Evolutionary conservation across 2,113 vertebrate genomes (phyloP).

Genomic region (Balaenoptera acutorostrata): DNA sequence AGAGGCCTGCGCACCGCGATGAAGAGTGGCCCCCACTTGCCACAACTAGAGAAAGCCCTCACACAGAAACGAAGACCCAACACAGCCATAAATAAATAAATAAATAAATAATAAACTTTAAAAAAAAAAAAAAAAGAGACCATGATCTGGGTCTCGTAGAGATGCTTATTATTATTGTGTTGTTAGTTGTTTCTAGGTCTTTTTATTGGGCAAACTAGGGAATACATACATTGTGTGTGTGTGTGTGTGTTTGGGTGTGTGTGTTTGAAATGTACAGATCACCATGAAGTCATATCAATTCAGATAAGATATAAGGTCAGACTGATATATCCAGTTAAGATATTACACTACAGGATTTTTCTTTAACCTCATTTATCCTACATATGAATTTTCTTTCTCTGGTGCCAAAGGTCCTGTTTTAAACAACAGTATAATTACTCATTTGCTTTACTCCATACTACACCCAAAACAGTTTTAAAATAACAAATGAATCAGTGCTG

Average conservation of each 20-base stretch:
- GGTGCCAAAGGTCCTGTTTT: neutral
- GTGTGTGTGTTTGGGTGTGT: too few species aligned
- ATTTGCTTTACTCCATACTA: neutral
- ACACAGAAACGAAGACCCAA: too few species aligned
- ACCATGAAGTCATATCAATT: neutral
- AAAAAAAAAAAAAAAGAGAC: too few species aligned
- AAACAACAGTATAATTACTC: neutral
- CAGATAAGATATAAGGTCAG: neutral
- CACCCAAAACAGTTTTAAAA: too few species aligned
- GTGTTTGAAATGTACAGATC: neutral
- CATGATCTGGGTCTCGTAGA: neutral
- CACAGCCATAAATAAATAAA: too few species aligned
- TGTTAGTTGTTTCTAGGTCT: neutral
- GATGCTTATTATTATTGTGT: neutral
- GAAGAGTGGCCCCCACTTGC: too few species aligned
- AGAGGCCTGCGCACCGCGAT: too few species aligned
- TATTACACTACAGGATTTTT: neutral
- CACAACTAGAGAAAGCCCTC: too few species aligned
- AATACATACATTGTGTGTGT: neutral
- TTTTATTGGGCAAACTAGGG: neutral
- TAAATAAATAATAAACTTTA: too few species aligned
- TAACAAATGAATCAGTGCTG: neutral
- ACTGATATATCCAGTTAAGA: neutral
- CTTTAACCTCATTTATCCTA: neutral
- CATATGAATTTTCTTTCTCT: neutral